Evolutionary conservation across 2,797 vertebrate species (phyloP).

Genomic region (Eospalax fontanierii): DNA sequence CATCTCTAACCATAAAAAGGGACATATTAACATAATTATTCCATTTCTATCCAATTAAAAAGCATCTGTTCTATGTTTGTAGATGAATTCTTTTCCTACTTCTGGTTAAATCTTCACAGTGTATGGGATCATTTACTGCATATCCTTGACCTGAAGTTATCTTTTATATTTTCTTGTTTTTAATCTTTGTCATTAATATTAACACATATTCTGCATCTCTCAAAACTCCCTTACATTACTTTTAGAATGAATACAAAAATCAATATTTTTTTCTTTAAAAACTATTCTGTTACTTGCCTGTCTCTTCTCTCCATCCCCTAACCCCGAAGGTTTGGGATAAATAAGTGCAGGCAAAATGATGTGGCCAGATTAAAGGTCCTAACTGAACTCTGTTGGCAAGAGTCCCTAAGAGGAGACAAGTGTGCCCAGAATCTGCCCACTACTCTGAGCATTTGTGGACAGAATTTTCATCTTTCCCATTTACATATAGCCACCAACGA

Average conservation of each 20-base stretch:
- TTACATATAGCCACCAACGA: not conserved
- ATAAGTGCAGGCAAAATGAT: not conserved
- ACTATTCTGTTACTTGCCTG: not conserved
- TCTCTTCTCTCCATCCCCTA: not conserved
- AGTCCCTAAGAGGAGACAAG: not conserved
- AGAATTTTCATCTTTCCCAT: not conserved
- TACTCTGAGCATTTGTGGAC: not conserved
- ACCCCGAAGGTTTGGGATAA: not conserved
- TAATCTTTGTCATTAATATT: slow-evolving; percentile 4
- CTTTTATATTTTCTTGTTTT: not conserved
- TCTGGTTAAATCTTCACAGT: slow-evolving; percentile 33
- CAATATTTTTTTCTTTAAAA: not conserved
- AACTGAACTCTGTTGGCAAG: not conserved
- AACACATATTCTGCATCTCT: not conserved
- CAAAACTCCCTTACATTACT: not conserved
- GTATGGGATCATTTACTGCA: not conserved
- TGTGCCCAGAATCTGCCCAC: not conserved
- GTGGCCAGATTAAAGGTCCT: not conserved
- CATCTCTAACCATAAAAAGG: slow-evolving; percentile 77
- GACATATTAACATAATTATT: slow-evolving; percentile 79
- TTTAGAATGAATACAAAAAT: slow-evolving; percentile 16
- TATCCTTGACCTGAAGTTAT: slow-evolving; percentile 14
- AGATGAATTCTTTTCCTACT: slow-evolving; percentile 44
- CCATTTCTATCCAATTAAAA: slow-evolving; percentile 70
- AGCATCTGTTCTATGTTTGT: slow-evolving; percentile 66